Conservation (phyloP, 2,113 vertebrate species). For the Lontra canadensis region DNA sequence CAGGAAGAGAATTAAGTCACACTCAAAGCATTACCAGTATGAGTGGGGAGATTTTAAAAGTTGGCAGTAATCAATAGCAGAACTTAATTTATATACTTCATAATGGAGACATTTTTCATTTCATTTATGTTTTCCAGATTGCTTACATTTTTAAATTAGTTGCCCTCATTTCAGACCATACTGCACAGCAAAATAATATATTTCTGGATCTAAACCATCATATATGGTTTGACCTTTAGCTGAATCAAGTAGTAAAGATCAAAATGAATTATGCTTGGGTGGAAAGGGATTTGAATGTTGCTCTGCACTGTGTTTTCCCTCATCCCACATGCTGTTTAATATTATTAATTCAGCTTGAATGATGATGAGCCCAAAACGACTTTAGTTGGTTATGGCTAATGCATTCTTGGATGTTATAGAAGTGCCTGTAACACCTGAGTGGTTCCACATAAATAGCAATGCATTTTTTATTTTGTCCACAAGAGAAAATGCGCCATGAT, state of each 20-base stretch:
- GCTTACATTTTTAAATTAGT: conserved; percentile 65
- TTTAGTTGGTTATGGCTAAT: conserved; percentile 57
- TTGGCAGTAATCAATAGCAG: conserved; percentile 43
- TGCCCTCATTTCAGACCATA: conserved; percentile 23
- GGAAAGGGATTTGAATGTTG: conserved; percentile 58
- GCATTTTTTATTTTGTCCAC: conserved; percentile 57
- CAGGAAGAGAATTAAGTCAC: conserved; percentile 44
- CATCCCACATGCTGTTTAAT: conserved; percentile 57
- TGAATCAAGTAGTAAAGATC: conserved; percentile 67
- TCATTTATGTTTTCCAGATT: conserved; percentile 57
- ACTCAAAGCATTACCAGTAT: background rate
- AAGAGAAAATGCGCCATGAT: background rate
- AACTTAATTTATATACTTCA: conserved; percentile 56
- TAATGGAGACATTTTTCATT: conserved; percentile 57
- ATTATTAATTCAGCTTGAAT: conserved; percentile 57
- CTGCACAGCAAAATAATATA: conserved; percentile 22
- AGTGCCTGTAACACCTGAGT: conserved; percentile 41
- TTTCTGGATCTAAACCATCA: conserved; percentile 15
- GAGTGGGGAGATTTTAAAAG: conserved; percentile 35
- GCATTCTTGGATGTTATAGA: background rate
- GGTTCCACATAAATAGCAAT: conserved; percentile 43
- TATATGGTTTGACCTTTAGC: conserved; percentile 61
- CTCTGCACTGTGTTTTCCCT: conserved; percentile 14
- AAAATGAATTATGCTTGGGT: conserved; percentile 64
- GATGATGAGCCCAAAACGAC: conserved; percentile 22